A percentile compares a stretch with the other conserved stretches of the same genome.
Evolutionary conservation across 2,113 vertebrate genomes (phyloP).

Genomic region (Carassius auratus): DNA sequence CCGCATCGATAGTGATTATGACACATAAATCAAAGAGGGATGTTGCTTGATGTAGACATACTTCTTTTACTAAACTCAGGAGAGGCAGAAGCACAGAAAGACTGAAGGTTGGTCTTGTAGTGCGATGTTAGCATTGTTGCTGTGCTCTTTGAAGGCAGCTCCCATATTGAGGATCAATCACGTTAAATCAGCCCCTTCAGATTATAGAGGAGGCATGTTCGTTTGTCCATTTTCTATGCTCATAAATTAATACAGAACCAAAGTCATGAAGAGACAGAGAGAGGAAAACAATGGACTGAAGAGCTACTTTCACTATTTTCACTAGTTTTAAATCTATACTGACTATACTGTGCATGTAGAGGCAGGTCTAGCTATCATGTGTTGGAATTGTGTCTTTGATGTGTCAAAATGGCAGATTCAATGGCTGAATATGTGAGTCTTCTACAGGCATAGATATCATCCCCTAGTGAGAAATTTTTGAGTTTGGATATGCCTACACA

Average conservation of each 20-base stretch:
- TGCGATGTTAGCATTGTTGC: constrained; percentile 66
- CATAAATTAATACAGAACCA: constrained; percentile 48
- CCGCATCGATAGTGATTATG: constrained; percentile 59
- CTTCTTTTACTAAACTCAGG: constrained; percentile 64
- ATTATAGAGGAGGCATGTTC: constrained; percentile 48
- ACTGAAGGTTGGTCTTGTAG: constrained; percentile 67
- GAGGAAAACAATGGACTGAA: constrained; percentile 36
- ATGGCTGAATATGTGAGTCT: constrained; percentile 40
- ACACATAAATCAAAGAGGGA: constrained; percentile 64
- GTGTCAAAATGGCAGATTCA: constrained; percentile 81
- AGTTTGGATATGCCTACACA: constrained; percentile 71
- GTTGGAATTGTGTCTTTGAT: constrained; percentile 91
- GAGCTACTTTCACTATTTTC: constrained; percentile 66
- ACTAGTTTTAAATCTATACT: constrained; percentile 73
- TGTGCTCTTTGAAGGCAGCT: constrained; percentile 67
- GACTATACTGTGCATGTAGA: constrained; percentile 83
- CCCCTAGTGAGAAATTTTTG: constrained; percentile 61
- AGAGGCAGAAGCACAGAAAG: constrained; percentile 47
- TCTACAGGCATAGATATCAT: constrained; percentile 59
- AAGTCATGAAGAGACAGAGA: constrained; percentile 41
- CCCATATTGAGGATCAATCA: constrained; percentile 58
- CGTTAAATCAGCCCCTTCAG: constrained; percentile 58
- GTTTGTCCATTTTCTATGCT: constrained; percentile 37
- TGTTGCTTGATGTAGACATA: constrained; percentile 54
- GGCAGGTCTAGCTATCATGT: constrained; percentile 88